phyloP scores from a whole-genome alignment of 2,113 vertebrate species.

The Sorex fumeus region DNA sequence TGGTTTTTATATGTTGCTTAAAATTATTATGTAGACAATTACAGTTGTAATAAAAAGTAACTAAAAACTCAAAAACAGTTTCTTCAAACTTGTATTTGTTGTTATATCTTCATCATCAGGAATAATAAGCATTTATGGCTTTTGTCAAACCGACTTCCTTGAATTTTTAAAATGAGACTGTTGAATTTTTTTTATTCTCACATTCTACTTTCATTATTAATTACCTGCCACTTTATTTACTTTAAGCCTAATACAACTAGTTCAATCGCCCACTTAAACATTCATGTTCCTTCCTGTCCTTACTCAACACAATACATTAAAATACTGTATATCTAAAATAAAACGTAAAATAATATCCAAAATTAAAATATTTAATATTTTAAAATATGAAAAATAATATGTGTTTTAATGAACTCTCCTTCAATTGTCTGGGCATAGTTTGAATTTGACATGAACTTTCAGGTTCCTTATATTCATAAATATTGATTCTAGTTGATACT shows the following conservation, averaged over 20 bases:
- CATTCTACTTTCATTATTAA: neutral
- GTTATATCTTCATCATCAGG: conserved; percentile 8
- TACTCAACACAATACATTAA: neutral
- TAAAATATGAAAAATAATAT: too few species aligned
- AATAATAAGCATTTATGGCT: conserved; percentile 7
- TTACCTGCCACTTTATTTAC: neutral
- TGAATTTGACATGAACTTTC: conserved; percentile 25
- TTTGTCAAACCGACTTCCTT: neutral
- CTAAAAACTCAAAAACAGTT: conserved; percentile 5
- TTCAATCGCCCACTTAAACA: conserved; percentile 1
- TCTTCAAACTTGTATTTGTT: neutral
- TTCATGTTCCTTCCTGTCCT: neutral
- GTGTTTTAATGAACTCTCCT: too few species aligned
- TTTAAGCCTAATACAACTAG: conserved; percentile 28
- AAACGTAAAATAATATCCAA: neutral
- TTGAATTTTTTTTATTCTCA: neutral
- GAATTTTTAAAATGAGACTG: neutral
- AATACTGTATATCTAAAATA: neutral
- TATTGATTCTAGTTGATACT: neutral
- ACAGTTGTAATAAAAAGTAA: neutral
- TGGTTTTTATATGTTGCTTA: neutral
- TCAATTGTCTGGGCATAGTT: neutral
- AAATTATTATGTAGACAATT: neutral
- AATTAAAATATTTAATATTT: too few species aligned
- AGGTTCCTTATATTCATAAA: neutral